These are phyloP conservation scores for Drusus annulatus DNA, from an alignment of 1,140 invertebrate species.

Conservation along the genomic window DNA sequence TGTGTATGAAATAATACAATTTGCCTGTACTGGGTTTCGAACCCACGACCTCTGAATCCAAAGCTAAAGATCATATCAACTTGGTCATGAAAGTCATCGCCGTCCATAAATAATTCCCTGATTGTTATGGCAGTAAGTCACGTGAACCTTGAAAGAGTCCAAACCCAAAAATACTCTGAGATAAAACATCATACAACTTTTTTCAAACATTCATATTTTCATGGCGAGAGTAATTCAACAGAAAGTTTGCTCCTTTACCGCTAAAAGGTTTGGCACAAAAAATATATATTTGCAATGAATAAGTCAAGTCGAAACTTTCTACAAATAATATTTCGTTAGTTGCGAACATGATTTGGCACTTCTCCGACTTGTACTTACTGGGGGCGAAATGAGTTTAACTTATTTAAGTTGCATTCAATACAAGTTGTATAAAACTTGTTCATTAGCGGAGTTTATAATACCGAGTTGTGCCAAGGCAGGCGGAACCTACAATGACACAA, in stretches of 20 bases:
- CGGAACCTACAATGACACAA: too few species aligned
- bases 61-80: too few species aligned
- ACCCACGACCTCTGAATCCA: too few species aligned
- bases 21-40: too few species aligned
- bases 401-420: constrained; percentile 43
- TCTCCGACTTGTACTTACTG: not conserved
- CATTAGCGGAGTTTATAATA: constrained; percentile 27
- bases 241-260: not conserved
- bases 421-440: constrained; percentile 36
- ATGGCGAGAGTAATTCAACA: not conserved
- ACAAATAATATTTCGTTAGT: constrained; percentile 9
- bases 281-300: constrained; percentile 12
- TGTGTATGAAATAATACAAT: too few species aligned
- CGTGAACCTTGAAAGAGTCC: too few species aligned
- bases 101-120: too few species aligned
- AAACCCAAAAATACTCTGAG: too few species aligned
- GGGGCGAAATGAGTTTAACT: not conserved
- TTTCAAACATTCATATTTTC: too few species aligned
- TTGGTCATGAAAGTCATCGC: too few species aligned
- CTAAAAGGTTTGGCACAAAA: not conserved
- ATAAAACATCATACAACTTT: too few species aligned
- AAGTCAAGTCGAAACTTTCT: not conserved
- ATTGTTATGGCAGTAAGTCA: too few species aligned
- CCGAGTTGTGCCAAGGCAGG: not conserved
- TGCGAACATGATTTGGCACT: not conserved